phyloP scores from a whole-genome alignment of 2,113 vertebrate genomes.

The Pteruthius melanotis region DNA sequence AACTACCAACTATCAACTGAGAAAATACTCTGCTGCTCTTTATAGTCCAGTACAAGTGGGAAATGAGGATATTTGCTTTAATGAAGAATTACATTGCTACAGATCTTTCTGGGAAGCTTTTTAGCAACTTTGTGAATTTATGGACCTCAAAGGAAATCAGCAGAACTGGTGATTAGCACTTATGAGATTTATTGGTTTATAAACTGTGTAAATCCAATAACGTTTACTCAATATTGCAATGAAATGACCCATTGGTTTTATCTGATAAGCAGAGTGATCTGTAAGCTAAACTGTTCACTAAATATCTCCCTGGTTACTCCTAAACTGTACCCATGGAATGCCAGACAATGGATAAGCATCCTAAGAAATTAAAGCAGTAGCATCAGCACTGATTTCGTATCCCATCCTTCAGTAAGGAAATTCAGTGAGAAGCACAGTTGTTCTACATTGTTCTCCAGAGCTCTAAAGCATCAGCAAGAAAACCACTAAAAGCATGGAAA shows the following conservation, averaged over 20 bases:
- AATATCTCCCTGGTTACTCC: neutral
- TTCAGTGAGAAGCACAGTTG: neutral
- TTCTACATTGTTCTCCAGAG: neutral
- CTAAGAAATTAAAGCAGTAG: neutral
- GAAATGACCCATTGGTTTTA: neutral
- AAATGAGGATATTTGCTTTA: neutral
- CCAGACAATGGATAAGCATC: neutral
- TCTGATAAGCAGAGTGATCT: neutral
- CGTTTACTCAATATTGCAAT: neutral
- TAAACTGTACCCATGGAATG: neutral
- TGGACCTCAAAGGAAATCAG: neutral
- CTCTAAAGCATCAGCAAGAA: neutral
- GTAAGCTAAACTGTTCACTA: neutral
- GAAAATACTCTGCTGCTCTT: neutral
- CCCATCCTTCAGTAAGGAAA: neutral
- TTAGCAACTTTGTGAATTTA: neutral
- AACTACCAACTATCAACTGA: neutral
- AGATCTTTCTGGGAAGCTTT: neutral
- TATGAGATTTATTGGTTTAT: neutral
- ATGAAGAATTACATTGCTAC: neutral
- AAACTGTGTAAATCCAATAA: neutral
- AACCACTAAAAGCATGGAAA: neutral
- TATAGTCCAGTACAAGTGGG: neutral
- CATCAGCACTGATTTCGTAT: accelerated
- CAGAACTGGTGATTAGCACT: neutral